phyloP scores from a whole-genome alignment of 2,888 invertebrate species.

The Agrochola macilenta region DNA sequence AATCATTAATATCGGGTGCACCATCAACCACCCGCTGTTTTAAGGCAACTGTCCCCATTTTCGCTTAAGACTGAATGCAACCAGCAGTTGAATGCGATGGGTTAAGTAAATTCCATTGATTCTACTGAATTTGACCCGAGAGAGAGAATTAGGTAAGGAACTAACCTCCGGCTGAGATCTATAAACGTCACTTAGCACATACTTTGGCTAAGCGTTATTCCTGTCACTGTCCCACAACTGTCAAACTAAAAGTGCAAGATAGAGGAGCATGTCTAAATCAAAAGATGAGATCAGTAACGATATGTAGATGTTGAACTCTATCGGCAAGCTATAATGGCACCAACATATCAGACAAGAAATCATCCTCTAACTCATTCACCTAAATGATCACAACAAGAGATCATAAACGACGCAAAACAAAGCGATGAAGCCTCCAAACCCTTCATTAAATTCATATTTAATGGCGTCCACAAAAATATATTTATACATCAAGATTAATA shows the following conservation, averaged over 20 bases:
- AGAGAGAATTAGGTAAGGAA: background rate
- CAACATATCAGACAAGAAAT: background rate
- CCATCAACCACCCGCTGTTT: slow-evolving; percentile 13
- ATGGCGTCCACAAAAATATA: slow-evolving; percentile 56
- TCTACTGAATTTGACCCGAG: background rate
- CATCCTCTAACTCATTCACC: background rate
- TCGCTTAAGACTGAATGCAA: slow-evolving; percentile 1
- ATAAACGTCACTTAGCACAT: background rate
- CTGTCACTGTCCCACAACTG: background rate
- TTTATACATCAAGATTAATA: slow-evolving; percentile 82
- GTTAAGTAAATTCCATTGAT: background rate
- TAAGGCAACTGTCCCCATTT: slow-evolving; percentile 13
- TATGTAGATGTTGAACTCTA: background rate
- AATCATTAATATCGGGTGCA: slow-evolving; percentile 21
- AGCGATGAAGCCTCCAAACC: slow-evolving; percentile 42
- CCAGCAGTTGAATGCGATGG: background rate
- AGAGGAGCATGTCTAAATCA: background rate
- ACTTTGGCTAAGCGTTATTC: background rate
- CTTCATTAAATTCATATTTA: slow-evolving; percentile 66
- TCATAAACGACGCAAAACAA: slow-evolving; percentile 41
- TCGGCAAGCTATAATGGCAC: background rate
- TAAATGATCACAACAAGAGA: slow-evolving; percentile 32
- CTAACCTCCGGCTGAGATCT: background rate
- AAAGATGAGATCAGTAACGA: background rate
- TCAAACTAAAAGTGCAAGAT: background rate